Percentiles rank a stretch among this genome's conserved stretches.
Conservation (phyloP, 2,888 invertebrate genomes). For the Onchidella celtica region DNA sequence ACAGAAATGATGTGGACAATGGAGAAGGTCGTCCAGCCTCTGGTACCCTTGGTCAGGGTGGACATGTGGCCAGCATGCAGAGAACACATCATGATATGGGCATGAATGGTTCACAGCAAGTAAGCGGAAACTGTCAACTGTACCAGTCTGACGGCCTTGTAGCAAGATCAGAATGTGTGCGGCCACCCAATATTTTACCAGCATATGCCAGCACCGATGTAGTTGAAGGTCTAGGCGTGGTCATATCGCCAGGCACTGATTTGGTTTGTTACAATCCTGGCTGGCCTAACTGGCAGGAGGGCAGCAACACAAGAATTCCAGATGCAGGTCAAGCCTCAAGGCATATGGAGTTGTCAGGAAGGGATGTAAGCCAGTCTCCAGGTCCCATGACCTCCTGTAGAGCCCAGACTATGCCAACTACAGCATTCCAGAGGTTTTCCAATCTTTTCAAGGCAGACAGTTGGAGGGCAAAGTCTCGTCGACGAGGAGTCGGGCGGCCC, state of each 20-base stretch:
- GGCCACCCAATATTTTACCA: slow-evolving; percentile 17
- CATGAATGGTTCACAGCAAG: not conserved
- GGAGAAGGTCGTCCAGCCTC: not conserved
- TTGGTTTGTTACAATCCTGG: slow-evolving; percentile 14
- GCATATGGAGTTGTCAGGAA: not conserved
- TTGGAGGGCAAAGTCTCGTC: slow-evolving; percentile 24
- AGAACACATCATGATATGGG: not conserved
- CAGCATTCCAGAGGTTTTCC: slow-evolving; percentile 49
- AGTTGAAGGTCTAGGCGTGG: slow-evolving; percentile 35
- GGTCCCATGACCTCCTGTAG: not conserved
- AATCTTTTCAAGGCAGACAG: slow-evolving; percentile 41
- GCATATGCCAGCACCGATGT: slow-evolving; percentile 49
- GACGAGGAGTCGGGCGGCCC: slow-evolving; percentile 34
- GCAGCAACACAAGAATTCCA: not conserved
- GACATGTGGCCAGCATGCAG: not conserved
- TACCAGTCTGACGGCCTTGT: not conserved
- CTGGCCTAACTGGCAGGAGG: slow-evolving; percentile 23
- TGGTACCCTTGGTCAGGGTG: not conserved
- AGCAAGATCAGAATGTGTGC: not conserved
- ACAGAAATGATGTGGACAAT: slow-evolving; percentile 19
- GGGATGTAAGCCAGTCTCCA: not conserved
- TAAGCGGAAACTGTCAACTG: not conserved
- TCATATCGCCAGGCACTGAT: slow-evolving; percentile 33
- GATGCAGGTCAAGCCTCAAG: not conserved
- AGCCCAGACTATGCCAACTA: slow-evolving; percentile 31